Base-by-base conservation (phyloP, 2,113 vertebrate species). In the Thunnus maccoyii region DNA sequence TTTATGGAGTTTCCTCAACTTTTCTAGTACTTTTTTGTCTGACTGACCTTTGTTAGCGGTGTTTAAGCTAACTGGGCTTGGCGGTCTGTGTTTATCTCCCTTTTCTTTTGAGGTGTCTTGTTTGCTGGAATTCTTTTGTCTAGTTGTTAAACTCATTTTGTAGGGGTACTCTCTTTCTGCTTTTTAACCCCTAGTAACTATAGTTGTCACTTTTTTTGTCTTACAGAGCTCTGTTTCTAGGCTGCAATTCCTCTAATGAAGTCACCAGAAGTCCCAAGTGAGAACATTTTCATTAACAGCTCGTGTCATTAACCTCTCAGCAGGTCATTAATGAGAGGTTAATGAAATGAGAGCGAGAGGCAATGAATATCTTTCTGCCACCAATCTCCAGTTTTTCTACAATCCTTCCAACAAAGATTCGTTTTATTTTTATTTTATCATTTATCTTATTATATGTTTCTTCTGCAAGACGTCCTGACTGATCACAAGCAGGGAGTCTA, bases 251-350 rank as follows among this genome's bases (percentile, higher is more conserved):
- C 18, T 17, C 18, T 16, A 14, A 54, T 54, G 51, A 54, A 3
- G 18, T 54, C 51, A 54, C 52, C 5, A 12, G n/a, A 55, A 22
- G n/a, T 22, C 52, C 52, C 7, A 62, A 51, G 17, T 36, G 36
- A 17, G 25, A 10, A 12, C 12, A 36, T 72, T 57, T 50, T 32
- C 3, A 50, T n/a, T 41, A 41, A 71, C 17, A 44, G 50, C 44
- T 80, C 67, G 32, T 27, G 8, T 69, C 46, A 73, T 83, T 81
- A 47, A 63, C 50, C 60, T 74, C 17, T 56, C 30, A 72, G 72
- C 30, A 61, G 56, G 32, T 20, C 64, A 56, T 22, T 75, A 50
- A 78, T 44, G 12, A 72, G 30, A 41, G n/a, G 41, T 60, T 54
- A 52, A 58, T 55, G 10, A 63, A 69, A 30, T 20, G 16, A 13